Base-by-base conservation (phyloP, 2,797 vertebrate species). In the Hydrolagus colliei region DNA sequence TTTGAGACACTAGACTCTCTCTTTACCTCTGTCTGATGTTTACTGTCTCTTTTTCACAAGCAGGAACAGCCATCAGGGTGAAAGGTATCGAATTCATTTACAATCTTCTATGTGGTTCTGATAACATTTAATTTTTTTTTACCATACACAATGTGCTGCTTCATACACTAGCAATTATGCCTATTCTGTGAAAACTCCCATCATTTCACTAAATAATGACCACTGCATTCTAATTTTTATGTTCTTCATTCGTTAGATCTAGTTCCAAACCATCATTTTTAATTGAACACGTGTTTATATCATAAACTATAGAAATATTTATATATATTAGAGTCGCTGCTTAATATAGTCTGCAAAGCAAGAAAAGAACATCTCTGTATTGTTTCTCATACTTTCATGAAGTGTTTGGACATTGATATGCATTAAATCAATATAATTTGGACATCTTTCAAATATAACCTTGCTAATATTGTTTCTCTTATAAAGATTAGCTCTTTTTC, bases 1-100 rank as follows among this genome's bases (percentile, higher is more conserved):
- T 75, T 86, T 73, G 20, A 52, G 67, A 84, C 65, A 71, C 14
- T 90, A 87, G 61, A 89, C 89, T 89, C 88, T 89, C 88, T 91
- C 88, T 91, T 94, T 91, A 92, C 90, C 92, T 93, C 90, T 61
- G 67, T 85, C 86, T 93, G 90, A 92, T 97, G 90, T 97, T 71
- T 84, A 84, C 93, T 97, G 89, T 97, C 93, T 95, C 93, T 94
- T 91, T 96, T 93, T 95, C 95, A 94, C 94, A 97, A 98, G 97
- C 98, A 95, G 97, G 97, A 99, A 96, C 97, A 97, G 94, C 94
- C 97, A 14, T 97, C 96, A 97, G 98, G 97, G 96, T 98, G 95
- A 98, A 95, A 99, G 97, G 98, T 99, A 99, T 93, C 93, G 95
- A 88, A 95, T 89, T 91, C 86, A 93, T 95, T 96, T 92, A 93